These are phyloP conservation scores for Cinclus mexicanus DNA, from an alignment of 2,113 vertebrate species.

Conservation along the genomic window DNA sequence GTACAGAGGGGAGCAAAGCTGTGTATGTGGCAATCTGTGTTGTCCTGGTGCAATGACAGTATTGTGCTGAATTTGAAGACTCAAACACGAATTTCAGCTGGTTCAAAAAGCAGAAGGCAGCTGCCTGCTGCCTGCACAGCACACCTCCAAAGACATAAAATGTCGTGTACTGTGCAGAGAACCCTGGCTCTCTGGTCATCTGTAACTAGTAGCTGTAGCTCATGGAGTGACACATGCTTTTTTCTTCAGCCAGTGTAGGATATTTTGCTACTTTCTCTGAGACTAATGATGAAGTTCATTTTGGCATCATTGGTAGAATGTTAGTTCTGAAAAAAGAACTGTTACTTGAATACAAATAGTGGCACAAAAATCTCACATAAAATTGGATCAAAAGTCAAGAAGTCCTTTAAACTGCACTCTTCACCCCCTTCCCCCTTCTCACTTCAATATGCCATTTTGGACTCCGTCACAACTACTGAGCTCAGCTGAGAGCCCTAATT, in stretches of 20 bases:
- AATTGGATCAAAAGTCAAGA: background rate
- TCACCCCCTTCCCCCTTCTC: rapidly evolving
- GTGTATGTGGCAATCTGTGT: background rate
- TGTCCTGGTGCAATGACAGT: background rate
- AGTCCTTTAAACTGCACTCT: background rate
- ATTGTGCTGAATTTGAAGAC: background rate
- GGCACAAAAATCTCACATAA: background rate
- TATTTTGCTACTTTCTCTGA: background rate
- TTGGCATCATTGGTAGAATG: background rate
- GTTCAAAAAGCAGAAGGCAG: background rate
- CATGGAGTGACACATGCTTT: rapidly evolving
- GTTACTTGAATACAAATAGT: background rate
- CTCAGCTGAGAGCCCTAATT: background rate
- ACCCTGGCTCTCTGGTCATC: background rate
- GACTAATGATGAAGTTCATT: background rate
- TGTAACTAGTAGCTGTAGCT: background rate
- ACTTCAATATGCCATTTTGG: background rate
- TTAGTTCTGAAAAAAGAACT: background rate
- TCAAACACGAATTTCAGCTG: background rate
- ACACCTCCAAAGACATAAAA: background rate
- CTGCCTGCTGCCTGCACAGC: background rate
- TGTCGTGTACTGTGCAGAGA: rapidly evolving
- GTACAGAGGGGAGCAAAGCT: background rate
- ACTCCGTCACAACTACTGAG: background rate
- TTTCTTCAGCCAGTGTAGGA: background rate